Percentiles rank a stretch among this genome's conserved stretches.
phyloP scores from a whole-genome alignment of 2,797 vertebrate genomes.

The Argentina silus region DNA sequence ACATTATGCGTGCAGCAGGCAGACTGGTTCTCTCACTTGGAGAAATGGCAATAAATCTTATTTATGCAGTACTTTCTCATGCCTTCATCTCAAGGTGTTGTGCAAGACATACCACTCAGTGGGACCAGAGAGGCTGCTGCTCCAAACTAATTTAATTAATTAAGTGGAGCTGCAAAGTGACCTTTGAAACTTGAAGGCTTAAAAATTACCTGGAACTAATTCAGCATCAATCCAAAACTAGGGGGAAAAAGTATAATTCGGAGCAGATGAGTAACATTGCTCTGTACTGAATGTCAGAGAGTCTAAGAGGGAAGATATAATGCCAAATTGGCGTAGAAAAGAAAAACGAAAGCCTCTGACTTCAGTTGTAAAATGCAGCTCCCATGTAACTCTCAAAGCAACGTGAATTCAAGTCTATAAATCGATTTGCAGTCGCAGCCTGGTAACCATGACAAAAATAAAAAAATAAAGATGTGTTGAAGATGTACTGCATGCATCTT shows the following conservation, averaged over 20 bases:
- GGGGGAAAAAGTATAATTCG: conserved; percentile 28
- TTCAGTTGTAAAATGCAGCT: conserved; percentile 2
- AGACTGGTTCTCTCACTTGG: conserved; percentile 41
- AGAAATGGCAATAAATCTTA: conserved; percentile 67
- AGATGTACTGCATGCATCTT: conserved; percentile 26
- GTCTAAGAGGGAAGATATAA: conserved; percentile 27
- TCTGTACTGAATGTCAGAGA: conserved; percentile 18
- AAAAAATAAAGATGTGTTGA: conserved; percentile 8
- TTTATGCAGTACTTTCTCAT: conserved; percentile 69
- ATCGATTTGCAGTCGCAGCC: conserved; percentile 13
- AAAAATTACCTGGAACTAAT: conserved; percentile 64
- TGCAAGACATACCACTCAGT: conserved; percentile 47
- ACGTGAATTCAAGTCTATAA: conserved; percentile 23
- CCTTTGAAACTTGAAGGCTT: conserved; percentile 69
- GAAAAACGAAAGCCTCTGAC: conserved; percentile 9
- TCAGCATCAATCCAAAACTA: conserved; percentile 55
- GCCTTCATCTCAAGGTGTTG: conserved; percentile 65
- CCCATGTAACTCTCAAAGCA: conserved; percentile 12
- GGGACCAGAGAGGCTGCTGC: conserved; percentile 45
- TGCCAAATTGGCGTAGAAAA: not conserved
- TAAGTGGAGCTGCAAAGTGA: conserved; percentile 67
- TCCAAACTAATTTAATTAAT: conserved; percentile 70
- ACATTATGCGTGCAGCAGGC: conserved; percentile 41
- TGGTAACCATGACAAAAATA: not conserved
- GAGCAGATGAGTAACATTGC: conserved; percentile 20